Evolutionary conservation across 2,888 invertebrate species (phyloP), one percentile per base, ranked within the genome.

Genomic region (Dorcus hopei): DNA sequence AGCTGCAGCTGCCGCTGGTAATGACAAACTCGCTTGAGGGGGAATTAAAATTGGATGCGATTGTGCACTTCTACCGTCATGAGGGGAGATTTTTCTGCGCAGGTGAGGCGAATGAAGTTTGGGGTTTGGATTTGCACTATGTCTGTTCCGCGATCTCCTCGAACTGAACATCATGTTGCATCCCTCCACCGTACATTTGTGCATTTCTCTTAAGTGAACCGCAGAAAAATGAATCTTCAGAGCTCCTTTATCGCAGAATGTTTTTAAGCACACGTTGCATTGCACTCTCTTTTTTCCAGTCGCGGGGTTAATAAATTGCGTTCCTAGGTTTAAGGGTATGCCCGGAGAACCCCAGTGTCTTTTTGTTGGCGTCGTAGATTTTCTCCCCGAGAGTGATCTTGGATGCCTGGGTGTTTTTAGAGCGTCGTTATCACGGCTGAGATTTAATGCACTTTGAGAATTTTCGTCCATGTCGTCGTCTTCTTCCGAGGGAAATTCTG

Each of bases 81-180:
- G 95, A 0, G 95, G 95, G 16, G 95, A 95, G 69, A 95, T 95
- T 80, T 97, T 97, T 68, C 97, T 82, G 61, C 96, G 83, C 66
- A 96, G 80, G 77, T 97, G 96, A 1, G 97, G 96, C 57, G 96
- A 95, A 79, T 98, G 98, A 14, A 98, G 81, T 77, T 98, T 98
- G 0, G 98, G 98, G 80, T 98, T 98, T 0, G 97, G 97, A 79
- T 98, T 98, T 8, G 97, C 97, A 77, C 95, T 95, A 79, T 98
- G 98, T 2, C 98, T 85, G 74, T 98, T 98, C 52, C 98, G 84
- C 26, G 96, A 96, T 65, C 98, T 83, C 65, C 98, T 84, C 9
- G 97, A 97, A 77, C 97, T 97, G 76, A 98, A 98, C 95, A 97
- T 97, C 95, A 97, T 97, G 77, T 94, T 97, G 80, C 98, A 98